Conservation (phyloP, 35 echinoderm and acorn worm species). For the Anneissia japonica region DNA sequence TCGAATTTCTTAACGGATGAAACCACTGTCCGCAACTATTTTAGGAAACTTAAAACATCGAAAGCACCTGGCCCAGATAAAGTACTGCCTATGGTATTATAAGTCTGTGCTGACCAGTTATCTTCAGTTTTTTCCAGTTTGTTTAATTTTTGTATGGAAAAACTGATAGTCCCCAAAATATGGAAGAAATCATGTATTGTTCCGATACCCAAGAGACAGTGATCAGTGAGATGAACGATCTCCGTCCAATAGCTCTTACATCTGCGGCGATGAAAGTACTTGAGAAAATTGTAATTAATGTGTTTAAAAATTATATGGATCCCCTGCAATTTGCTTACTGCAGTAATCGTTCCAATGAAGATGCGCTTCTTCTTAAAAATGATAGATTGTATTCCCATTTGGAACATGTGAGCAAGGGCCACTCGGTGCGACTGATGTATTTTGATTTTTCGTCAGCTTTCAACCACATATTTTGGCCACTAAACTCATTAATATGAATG, state of each 20-base stretch:
- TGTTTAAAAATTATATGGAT: not conserved
- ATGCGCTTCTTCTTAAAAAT: not conserved
- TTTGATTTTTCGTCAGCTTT: conserved; percentile 22
- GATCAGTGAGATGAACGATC: not conserved
- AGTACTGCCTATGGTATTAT: conserved; percentile 16
- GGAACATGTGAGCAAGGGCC: not conserved
- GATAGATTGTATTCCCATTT: not conserved
- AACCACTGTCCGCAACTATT: not conserved
- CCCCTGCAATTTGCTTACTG: not conserved
- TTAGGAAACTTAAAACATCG: conserved; percentile 7
- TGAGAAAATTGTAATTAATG: not conserved
- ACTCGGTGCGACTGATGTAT: too few relatives aligned
- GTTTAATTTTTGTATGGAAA: conserved; percentile 20
- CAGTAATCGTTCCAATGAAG: not conserved
- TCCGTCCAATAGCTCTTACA: not conserved
- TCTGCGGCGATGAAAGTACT: not conserved
- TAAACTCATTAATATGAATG: too few relatives aligned
- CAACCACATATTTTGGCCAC: too few relatives aligned
- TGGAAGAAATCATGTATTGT: conserved; percentile 5
- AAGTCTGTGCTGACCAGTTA: conserved; percentile 34
- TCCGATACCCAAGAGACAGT: not conserved
- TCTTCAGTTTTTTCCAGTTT: conserved; percentile 21
- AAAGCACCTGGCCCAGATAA: conserved; percentile 48
- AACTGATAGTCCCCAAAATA: not conserved
- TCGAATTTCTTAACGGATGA: not conserved